These are phyloP conservation scores for Drosophila fungiperda DNA, from an alignment of 2,888 invertebrate genomes.

Conservation along the genomic window DNA sequence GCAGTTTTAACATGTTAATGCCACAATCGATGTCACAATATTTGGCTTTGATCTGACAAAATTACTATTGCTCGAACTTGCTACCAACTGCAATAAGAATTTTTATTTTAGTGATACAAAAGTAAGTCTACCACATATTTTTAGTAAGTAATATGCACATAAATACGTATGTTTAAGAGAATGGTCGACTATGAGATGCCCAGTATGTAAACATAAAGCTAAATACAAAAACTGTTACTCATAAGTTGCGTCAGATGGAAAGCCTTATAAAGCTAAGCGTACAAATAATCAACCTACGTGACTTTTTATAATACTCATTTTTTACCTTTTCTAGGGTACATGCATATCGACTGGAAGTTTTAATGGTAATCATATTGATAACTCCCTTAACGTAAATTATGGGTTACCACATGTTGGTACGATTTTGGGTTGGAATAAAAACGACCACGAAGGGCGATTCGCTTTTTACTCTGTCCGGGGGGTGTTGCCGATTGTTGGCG, in stretches of 20 bases:
- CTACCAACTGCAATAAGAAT: neutral
- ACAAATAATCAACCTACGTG: neutral
- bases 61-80: conserved; percentile 6
- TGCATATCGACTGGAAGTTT: neutral
- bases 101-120: neutral
- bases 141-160: neutral
- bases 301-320: neutral
- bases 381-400: conserved; percentile 74
- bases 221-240: too few relatives aligned
- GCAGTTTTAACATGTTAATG: conserved; percentile 59
- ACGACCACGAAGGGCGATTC: conserved; percentile 59
- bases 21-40: conserved; percentile 80
- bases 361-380: conserved; percentile 61
- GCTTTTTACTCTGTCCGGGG: conserved; percentile 56
- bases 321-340: conserved; percentile 3
- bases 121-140: neutral
- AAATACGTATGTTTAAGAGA: neutral
- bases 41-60: conserved; percentile 63
- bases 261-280: neutral
- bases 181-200: neutral
- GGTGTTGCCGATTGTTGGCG: conserved; percentile 44
- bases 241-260: neutral
- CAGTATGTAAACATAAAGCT: neutral
- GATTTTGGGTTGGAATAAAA: conserved; percentile 59
- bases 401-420: conserved; percentile 76